Base-by-base conservation (phyloP, 1,140 invertebrate species). In the Drosophila oshimai region DNA sequence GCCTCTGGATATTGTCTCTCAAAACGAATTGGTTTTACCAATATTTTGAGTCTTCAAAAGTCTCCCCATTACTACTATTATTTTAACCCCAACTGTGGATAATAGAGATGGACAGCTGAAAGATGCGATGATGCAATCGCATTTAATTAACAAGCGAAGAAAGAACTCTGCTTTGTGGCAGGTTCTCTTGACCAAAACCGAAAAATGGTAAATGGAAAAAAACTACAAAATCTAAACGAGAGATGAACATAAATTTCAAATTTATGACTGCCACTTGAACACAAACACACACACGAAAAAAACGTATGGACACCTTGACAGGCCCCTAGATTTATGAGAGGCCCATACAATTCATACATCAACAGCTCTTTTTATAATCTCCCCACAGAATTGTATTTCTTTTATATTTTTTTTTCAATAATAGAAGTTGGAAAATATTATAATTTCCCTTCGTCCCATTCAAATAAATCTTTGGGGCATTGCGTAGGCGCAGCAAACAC, bases 351-450 rank as follows among this genome's bases (percentile, higher is more conserved):
- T 80, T 84, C 68, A 77, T 73, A 74, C 81, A 76, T 86, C 80
- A 86, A 86, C 80, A 87, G 75, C 71, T 84, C 80, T 74, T 86
- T 84, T 84, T 74, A 74, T 79, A 79, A 74, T 79, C 74, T 61
- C 55, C 73, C 73, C 65, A 58, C 68, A 76, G 54, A 69, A 76
- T 61, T 54, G 45, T 54, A 55, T 54, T 80, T 76, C 62, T 53
- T 68, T 77, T 62, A 51, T 49, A 41, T 46, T 51, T 57, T 20
- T 53, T 26, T 51, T 51, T 53, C 42, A 26, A 64, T 67, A 44
- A 68, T 36, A 45, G 47, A 79, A 69, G 36, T 34, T 68, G 45
- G 70, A 72, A 72, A 80, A 86, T 79, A 86, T 79, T 75, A 86
- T 75, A 86, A 80, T 86, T 75, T 86, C 80, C 76, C 77, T 68